Evolutionary conservation across 1,140 invertebrate species (phyloP), one percentile per base, ranked within the genome.

Genomic region (Rhyacophila brunnea): DNA sequence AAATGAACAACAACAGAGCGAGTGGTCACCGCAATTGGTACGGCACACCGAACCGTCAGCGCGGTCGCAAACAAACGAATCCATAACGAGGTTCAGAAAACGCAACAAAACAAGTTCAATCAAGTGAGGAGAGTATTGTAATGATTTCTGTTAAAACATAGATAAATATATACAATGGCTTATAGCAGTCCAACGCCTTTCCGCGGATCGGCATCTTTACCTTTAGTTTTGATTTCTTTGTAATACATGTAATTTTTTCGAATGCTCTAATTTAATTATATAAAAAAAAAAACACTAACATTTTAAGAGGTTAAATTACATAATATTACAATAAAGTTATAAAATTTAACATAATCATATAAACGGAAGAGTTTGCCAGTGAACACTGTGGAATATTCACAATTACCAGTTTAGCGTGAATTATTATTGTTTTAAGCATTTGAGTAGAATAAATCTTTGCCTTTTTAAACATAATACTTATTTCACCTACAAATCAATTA

Each of bases 71-170:
- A 28, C 23, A 28, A 28, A 5, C 23, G 23, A 28, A 28, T 28
- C 23, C 4, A 28, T 28, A 28, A 28, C 23, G 23, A 28, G 9
- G 23, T 9, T 28, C 23, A 28, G 23, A 28, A 28, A 28, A 28
- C 23, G 23, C 23, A 28, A 28, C 23, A 28, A 28, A 28, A 28
- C 23, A 57, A 28, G 36, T 40, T 28, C 46, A 57, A 28, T 17
- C 40, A 45, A 45, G 47, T 15, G 36, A 5, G 38, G 11, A 57
- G 54, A 57, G 46, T 57, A 57, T 57, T 57, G 54, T 38, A 17
- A 57, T 47, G n/a, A 13, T 47, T 23, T 23, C 38, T 32, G 47
- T 19, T 18, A 57, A 49, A 56, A 48, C 46, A 20, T 47, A 28
- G 4, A 28, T 28, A 28, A 28, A 28, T 57, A 44, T 57, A 57